Evolutionary conservation across 1,140 invertebrate genomes (phyloP), one percentile per base, ranked within the genome.

Genomic region (Ruditapes philippinarum): DNA sequence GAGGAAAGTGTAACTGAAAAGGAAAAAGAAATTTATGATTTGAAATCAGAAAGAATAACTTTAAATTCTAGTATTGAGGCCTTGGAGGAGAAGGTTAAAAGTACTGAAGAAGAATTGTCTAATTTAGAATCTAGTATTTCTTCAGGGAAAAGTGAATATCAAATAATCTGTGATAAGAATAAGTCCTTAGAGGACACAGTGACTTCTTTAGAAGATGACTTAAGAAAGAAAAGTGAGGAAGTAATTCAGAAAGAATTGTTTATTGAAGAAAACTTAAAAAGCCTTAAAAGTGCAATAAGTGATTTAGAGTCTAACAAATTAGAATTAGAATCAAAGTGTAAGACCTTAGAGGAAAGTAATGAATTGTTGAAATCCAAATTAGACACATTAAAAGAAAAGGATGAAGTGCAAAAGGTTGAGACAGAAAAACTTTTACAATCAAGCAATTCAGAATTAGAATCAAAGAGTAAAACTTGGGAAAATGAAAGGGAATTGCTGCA

Each of bases 131-230:
- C 31, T n/a, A 57, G 45, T 40, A 28, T 81, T 4, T 25, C 38
- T 36, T 62, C 79, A 81, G 54, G 79, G 28, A 40, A 81, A 62
- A 81, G 17, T 70, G 81, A 84, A 36, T 49, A 49, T 73, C 62
- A 84, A 45, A 49, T 22, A 5, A 70, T 68, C 62, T 68, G 62
- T 70, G 65, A 86, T 60, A 86, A 42, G 22, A 86, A 60, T 28
- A 89, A 87, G 86, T 60, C 84, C 17, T 80, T 68, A 49, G 42
- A 70, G 38, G 87, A 91, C 74, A 84, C 73, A 25, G 38, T 54
- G 11, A 45, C 49, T 31, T 40, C 51, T 36, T 22, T 89, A 2
- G 38, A 76, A 85, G 89, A 73, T 80, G 65, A 22, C 62, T 87
- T 65, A 22, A 80, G 40, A 49, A 54, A 38, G 51, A 79, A 83